phyloP scores from a whole-genome alignment of 2,113 vertebrate species.

The Cheirogaleus medius region DNA sequence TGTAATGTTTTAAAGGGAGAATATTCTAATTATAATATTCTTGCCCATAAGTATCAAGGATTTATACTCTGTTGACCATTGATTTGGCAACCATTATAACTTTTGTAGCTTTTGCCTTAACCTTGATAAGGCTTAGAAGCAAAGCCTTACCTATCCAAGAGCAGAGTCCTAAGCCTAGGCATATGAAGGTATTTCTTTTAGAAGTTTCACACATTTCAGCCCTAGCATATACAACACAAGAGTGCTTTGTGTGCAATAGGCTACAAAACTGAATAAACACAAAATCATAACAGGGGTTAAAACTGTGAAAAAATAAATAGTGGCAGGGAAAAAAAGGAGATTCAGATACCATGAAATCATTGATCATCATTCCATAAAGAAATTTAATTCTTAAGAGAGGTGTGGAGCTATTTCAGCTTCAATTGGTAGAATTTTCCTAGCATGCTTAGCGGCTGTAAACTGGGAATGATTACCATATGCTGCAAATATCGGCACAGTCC shows the following conservation, averaged over 20 bases:
- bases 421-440: neutral
- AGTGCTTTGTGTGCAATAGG: neutral
- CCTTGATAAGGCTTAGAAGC: neutral
- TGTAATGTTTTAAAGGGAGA: neutral
- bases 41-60: neutral
- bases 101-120: neutral
- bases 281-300: neutral
- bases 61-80: neutral
- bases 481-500: neutral
- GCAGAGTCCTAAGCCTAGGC: neutral
- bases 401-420: neutral
- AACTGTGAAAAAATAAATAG: neutral
- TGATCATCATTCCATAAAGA: neutral
- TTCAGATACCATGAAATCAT: neutral
- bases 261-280: neutral
- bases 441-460: neutral
- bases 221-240: neutral
- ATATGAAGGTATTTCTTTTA: neutral
- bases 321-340: neutral
- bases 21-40: neutral
- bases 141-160: neutral
- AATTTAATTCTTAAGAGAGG: neutral
- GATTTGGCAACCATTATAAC: neutral
- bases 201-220: neutral
- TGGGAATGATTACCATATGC: neutral